Base-by-base conservation (phyloP, 1,140 invertebrate species). In the Batillaria attramentaria region DNA sequence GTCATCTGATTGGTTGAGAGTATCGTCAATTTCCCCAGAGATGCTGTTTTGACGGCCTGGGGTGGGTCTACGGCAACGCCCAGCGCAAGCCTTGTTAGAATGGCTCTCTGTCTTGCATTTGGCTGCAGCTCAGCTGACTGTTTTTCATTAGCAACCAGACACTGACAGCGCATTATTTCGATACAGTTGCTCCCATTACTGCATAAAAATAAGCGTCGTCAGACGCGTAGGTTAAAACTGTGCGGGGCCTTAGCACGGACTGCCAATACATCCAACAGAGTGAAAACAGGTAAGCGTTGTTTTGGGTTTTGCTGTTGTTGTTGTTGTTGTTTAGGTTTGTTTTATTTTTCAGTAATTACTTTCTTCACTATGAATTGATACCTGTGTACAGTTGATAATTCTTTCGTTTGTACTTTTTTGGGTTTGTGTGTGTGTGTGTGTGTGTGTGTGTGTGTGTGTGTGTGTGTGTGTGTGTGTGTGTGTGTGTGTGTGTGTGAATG, bases 51-150 rank as follows among this genome's bases (percentile, higher is more conserved):
- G 33, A 62, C 33, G 57, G 33, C 33, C 33, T 62, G n/a, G n/a
- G n/a, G n/a, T 62, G n/a, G n/a, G 57, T n/a, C 57, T 28, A 1
- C n/a, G 57, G 57, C 57, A 62, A 62, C 57, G 57, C 57, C 57
- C 57, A 62, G 24, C 24, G 3, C 10, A 62, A 28, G 2, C 57
- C 10, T 62, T 24, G n/a, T 28, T 62, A 28, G n/a, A 24, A 62
- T 62, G n/a, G 8, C n/a, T 62, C 57, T 8, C 33, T 62, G 8
- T n/a, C 8, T 62, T 62, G 10, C 8, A 28, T 24, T 62, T 31
- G 57, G 57, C 57, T 62, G 10, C 24, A 1, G n/a, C n/a, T n/a
- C n/a, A n/a, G n/a, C n/a, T n/a, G n/a, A n/a, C n/a, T n/a, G n/a
- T n/a, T n/a, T n/a, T n/a, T n/a, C n/a, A n/a, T n/a, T n/a, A n/a